Evolutionary conservation across 23 tunicate species (phyloP).

Genomic region (Clavelina lepadiformis): DNA sequence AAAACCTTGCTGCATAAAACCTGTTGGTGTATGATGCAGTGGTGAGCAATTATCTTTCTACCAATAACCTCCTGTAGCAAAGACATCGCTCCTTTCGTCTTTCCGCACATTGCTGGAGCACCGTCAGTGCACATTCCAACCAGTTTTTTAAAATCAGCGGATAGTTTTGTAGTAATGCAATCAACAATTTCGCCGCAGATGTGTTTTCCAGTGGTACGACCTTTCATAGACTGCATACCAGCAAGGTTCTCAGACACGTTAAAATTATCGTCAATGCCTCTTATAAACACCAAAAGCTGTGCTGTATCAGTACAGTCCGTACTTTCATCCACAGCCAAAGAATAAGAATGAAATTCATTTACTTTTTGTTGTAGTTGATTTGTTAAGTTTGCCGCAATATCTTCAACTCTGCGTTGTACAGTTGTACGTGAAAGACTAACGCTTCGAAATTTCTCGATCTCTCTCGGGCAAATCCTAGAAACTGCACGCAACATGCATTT

Average conservation of each 20-base stretch:
- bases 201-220: constrained; percentile 43
- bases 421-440: constrained; percentile 36
- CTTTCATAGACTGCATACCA: constrained; percentile 44
- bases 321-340: constrained; percentile 38
- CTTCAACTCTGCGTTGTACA: constrained; percentile 28
- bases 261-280: constrained; percentile 37
- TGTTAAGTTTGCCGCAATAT: constrained; percentile 23
- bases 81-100: constrained; percentile 26
- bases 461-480: constrained; percentile 15
- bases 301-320: constrained; percentile 28
- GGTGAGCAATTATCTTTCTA: constrained; percentile 33
- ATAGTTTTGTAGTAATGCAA: constrained; percentile 34
- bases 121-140: constrained; percentile 53
- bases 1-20: constrained; percentile 45
- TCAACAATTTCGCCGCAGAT: constrained; percentile 42
- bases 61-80: constrained; percentile 39
- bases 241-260: constrained; percentile 39
- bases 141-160: constrained; percentile 30
- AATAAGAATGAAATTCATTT: constrained; percentile 14
- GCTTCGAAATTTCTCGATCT: constrained; percentile 14
- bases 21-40: constrained; percentile 27
- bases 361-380: constrained; percentile 8
- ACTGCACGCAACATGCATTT: constrained; percentile 22
- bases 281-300: constrained; percentile 45
- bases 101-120: constrained; percentile 41